These are phyloP conservation scores for Trichonephila inaurata DNA, from an alignment of 1,140 invertebrate species.

Conservation along the genomic window DNA sequence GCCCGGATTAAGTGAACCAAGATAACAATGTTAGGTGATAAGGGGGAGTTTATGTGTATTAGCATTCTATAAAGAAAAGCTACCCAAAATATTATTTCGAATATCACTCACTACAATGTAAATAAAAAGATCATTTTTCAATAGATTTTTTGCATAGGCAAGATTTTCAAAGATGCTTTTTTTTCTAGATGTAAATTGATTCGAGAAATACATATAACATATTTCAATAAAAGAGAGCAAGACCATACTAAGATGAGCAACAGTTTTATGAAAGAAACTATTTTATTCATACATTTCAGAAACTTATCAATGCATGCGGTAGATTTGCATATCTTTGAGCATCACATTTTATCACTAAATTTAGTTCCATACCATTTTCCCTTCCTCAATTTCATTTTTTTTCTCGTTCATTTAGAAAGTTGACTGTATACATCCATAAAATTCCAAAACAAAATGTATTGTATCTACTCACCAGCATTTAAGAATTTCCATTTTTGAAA, in stretches of 20 bases:
- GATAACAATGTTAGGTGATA: slow-evolving; percentile 50
- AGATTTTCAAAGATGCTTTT: neutral
- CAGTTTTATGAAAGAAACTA: neutral
- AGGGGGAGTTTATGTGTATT: slow-evolving; percentile 5
- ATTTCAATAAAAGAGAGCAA: too few species aligned
- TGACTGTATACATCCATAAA: neutral
- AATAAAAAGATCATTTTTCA: neutral
- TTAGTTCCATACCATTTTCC: neutral
- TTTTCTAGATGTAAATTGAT: neutral
- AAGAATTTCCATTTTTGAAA: neutral
- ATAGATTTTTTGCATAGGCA: neutral
- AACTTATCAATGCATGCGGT: neutral
- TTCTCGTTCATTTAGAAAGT: too few species aligned
- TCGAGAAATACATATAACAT: too few species aligned
- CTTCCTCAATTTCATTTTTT: neutral
- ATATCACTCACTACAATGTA: neutral
- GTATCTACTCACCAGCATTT: neutral
- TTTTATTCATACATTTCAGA: neutral
- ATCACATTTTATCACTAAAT: neutral
- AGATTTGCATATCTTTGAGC: neutral
- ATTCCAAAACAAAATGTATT: slow-evolving; percentile 30
- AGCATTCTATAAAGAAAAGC: slow-evolving; percentile 21
- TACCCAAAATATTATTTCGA: neutral
- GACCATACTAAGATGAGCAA: neutral
- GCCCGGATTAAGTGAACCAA: slow-evolving; percentile 64